Evolutionary conservation across 2,888 invertebrate genomes (phyloP), one percentile per base, ranked within the genome.

Genomic region (Mimumesa dahlbomi): DNA sequence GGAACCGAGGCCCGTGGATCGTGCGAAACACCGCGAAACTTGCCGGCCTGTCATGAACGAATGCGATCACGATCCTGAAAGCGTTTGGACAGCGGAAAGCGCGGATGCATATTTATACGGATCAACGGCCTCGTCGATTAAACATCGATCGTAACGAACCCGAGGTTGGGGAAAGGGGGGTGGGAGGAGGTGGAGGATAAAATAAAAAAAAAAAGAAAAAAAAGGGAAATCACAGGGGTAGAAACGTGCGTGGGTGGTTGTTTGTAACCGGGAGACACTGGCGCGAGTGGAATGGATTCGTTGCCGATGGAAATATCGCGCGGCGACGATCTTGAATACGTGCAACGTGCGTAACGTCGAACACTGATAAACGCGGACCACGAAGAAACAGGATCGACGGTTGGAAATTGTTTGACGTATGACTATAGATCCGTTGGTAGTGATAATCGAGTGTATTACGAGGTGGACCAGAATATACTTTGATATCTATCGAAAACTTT

Each of bases 1-100:
- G 6, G 16, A 40, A 6, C 40, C 40, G 14, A n/a, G 9, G 34
- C n/a, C 11, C 34, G 40, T 16, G n/a, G 40, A 38, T 43, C 54
- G 73, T 68, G 77, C 61, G 43, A 74, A 77, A 76, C 66, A 73
- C 49, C 52, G 70, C 54, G 63, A 74, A 64, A 77, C 78, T 76
- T 74, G 45, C 21, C 34, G 29, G 18, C 9, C 14, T 11, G 2
- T 1, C 21, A 45, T 14, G 13, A 16, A 13, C 34, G 50, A 11
- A 53, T 46, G 25, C 36, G 21, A 38, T n/a, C 45, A 18, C 25
- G 14, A 16, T 36, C 19, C 31, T 57, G 19, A 53, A 63, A 57
- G 57, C 66, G 31, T 58, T 68, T 73, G 43, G 45, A 45, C 16
- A 43, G 34, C 62, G 38, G 19, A 45, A 57, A 40, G 31, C 40